Conservation (phyloP, 2,113 vertebrate species). For the Cathartes aura region DNA sequence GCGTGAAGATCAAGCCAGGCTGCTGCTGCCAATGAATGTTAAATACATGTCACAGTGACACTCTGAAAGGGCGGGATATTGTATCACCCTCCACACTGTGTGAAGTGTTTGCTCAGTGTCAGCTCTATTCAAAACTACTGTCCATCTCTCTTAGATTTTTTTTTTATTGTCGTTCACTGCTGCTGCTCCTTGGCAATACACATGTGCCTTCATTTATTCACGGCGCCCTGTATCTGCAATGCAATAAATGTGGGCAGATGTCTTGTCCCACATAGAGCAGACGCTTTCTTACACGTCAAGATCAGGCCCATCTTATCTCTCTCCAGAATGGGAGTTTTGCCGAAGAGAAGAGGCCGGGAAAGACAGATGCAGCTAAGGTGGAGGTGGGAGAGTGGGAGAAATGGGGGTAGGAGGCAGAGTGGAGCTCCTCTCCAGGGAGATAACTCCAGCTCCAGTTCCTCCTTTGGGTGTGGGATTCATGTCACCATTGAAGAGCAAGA, state of each 20-base stretch:
- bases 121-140: slow-evolving; percentile 38
- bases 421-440: background rate
- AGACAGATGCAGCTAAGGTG: background rate
- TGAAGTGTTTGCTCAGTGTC: slow-evolving; percentile 44
- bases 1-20: background rate
- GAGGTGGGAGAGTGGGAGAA: background rate
- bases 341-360: background rate
- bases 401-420: background rate
- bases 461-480: background rate
- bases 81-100: slow-evolving; percentile 40
- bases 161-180: background rate
- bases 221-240: background rate
- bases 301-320: background rate
- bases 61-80: slow-evolving; percentile 63
- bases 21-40: slow-evolving; percentile 62
- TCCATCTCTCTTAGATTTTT: slow-evolving; percentile 20
- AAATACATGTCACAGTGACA: slow-evolving; percentile 54
- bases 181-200: background rate
- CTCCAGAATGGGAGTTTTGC: background rate
- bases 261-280: background rate
- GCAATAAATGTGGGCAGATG: background rate
- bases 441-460: background rate
- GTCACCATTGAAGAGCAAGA: background rate
- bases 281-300: background rate
- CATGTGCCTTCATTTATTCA: background rate